These are phyloP conservation scores for Eurystomus gularis DNA, from an alignment of 2,113 vertebrate genomes.

Conservation along the genomic window DNA sequence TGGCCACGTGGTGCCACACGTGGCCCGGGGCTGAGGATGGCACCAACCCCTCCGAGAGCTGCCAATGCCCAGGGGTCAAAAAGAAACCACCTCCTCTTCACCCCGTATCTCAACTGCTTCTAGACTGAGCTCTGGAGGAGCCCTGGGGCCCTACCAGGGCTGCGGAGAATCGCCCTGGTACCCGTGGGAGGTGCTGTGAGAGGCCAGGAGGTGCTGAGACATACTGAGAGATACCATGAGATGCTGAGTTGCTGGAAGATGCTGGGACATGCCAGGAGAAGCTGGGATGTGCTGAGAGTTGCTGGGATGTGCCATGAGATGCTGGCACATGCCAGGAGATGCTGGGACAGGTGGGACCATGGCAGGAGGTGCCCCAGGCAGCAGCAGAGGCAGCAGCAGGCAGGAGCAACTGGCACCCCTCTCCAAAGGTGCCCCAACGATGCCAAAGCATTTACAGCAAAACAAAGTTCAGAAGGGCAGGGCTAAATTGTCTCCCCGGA, in stretches of 20 bases:
- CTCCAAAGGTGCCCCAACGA: neutral
- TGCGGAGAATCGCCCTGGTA: neutral
- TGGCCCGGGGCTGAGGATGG: neutral
- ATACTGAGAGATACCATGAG: no score
- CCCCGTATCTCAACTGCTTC: accelerated
- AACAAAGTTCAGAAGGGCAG: neutral
- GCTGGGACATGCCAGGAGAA: neutral
- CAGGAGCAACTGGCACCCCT: neutral
- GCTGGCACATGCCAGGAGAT: no score
- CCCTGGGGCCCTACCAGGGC: neutral
- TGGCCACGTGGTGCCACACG: accelerated
- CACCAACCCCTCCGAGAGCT: accelerated
- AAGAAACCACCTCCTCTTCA: neutral
- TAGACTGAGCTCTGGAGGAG: neutral
- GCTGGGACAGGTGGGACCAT: neutral
- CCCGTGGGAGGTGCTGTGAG: neutral
- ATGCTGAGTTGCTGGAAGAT: neutral
- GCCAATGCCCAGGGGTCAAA: accelerated
- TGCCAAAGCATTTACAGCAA: neutral
- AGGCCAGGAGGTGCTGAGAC: no score
- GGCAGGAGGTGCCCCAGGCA: neutral
- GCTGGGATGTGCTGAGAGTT: neutral
- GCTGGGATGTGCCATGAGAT: no score
- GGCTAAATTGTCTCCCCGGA: neutral
- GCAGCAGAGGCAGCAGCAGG: neutral